Base-by-base conservation (phyloP, 1,140 invertebrate genomes). In the Ceratina australensis region DNA sequence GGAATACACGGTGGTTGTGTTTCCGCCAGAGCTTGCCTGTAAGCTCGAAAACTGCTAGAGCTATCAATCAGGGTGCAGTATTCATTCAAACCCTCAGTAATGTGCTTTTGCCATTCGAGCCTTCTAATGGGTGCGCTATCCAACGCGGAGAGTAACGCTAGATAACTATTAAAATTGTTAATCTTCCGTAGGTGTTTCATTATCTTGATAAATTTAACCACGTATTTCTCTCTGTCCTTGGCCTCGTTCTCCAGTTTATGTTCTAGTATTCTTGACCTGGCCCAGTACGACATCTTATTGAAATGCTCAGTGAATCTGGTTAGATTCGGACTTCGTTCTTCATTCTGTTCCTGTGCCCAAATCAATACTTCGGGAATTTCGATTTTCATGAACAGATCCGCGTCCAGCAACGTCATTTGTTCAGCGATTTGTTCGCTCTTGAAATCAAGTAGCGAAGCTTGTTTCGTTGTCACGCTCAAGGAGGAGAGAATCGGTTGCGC, bases 251-350 rank as follows among this genome's bases (percentile, higher is more conserved):
- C 95, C 81, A 95, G 94, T 56, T 98, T 90, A 73, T 94, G 94
- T 79, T 95, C 94, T 20, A 95, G 84, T 87, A 94, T 94, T 66
- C 94, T 86, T 5, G 91, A 93, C 60, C 91, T 86, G 15, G 91
- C 91, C 99, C 98, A 99, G 87, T 98, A 99, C 28, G 98, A 99
- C 97, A 99, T 99, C 92, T 99, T 99, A 91, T 99, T 99, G 90
- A 99, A 99, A 93, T 99, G 98, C 91, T 99, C 98, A 0, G 99
- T 99, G 89, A 99, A 99, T 80, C 96, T 94, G 18, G 97, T 99
- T 50, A 99, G 93, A 93, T 99, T 99, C 5, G 98, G 98, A 90
- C 98, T 98, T 78, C 96, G 94, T 90, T 99, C 98, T 92, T 99
- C 98, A 84, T 97, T 98, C 91, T 99, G 99, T 90, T 99, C 98